Conservation (phyloP, 2,888 invertebrate species). For the Syrista parreyssii region DNA sequence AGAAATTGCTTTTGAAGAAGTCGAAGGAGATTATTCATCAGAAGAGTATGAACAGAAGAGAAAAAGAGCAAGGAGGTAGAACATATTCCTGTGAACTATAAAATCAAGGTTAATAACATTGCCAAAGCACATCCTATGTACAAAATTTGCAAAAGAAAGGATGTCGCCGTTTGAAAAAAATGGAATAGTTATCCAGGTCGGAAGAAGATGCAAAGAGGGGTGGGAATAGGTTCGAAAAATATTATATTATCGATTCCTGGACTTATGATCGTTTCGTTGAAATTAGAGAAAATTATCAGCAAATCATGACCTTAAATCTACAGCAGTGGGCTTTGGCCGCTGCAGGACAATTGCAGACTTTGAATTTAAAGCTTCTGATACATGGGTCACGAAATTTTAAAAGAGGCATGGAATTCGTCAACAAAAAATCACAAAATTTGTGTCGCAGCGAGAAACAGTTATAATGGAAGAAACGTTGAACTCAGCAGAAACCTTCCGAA, state of each 20-base stretch:
- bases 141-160: constrained; percentile 25
- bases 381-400: constrained; percentile 29
- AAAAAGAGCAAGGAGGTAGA: constrained; percentile 12
- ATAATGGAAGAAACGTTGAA: constrained; percentile 21
- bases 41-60: constrained; percentile 24
- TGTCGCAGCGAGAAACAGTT: constrained; percentile 19
- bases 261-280: constrained; percentile 33
- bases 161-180: constrained; percentile 21
- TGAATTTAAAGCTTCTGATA: constrained; percentile 25
- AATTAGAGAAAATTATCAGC: constrained; percentile 26
- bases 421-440: constrained; percentile 26
- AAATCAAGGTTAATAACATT: constrained; percentile 20
- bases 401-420: constrained; percentile 26
- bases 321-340: constrained; percentile 34
- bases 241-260: constrained; percentile 27
- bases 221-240: constrained; percentile 33
- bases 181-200: constrained; percentile 23
- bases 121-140: constrained; percentile 27
- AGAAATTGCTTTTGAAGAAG: constrained; percentile 18
- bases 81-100: constrained; percentile 13
- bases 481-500: constrained; percentile 15
- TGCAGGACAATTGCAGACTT: constrained; percentile 30
- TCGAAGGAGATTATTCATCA: constrained; percentile 15
- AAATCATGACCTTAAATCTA: constrained; percentile 32
- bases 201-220: constrained; percentile 27